phyloP scores from a whole-genome alignment of 2,113 vertebrate genomes.

The Mormyrus lacerda region DNA sequence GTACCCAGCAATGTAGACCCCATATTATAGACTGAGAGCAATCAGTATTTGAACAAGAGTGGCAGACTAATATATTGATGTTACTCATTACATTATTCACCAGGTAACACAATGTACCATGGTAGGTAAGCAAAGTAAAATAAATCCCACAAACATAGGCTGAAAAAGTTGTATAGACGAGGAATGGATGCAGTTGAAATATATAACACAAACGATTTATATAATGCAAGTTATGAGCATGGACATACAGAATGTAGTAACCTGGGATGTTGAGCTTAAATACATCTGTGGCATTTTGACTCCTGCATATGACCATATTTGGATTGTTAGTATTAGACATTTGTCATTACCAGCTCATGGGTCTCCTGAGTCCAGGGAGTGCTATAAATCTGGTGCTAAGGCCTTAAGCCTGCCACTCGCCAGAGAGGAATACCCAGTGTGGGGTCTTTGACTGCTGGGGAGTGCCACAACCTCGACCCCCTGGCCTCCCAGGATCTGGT shows the following conservation, averaged over 20 bases:
- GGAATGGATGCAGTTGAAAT: neutral
- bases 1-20: neutral
- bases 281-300: neutral
- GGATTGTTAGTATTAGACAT: constrained; percentile 6
- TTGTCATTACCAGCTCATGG: constrained; percentile 7
- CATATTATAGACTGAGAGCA: neutral
- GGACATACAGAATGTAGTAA: neutral
- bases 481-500: neutral
- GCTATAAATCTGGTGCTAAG: neutral
- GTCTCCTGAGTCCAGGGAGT: neutral
- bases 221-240: neutral
- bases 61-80: neutral
- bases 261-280: neutral
- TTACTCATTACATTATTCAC: neutral
- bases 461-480: neutral
- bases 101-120: neutral
- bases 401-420: constrained; percentile 4
- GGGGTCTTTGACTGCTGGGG: neutral
- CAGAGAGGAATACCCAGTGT: neutral
- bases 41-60: neutral
- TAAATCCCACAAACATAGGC: neutral
- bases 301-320: neutral
- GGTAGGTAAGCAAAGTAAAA: neutral
- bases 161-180: neutral
- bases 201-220: neutral